Evolutionary conservation across 2,113 vertebrate species (phyloP).

Genomic region (Eubucco bourcierii): DNA sequence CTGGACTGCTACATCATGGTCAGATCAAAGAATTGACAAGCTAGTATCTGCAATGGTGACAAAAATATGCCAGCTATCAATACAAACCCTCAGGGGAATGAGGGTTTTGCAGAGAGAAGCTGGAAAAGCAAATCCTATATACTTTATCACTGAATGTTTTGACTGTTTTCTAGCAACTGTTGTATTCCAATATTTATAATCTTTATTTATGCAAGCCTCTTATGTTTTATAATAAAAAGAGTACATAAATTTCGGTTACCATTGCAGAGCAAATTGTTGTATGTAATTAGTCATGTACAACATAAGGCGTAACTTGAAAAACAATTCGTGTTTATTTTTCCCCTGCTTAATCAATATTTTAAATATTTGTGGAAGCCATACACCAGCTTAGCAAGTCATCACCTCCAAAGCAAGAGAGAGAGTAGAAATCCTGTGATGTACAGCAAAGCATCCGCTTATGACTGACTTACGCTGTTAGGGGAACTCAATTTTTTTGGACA

Average conservation of each 20-base stretch:
- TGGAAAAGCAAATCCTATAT: conserved; percentile 8
- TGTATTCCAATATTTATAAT: conserved; percentile 64
- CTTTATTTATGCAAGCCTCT: conserved; percentile 57
- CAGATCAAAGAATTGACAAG: neutral
- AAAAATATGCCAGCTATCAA: neutral
- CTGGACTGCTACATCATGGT: neutral
- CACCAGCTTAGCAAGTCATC: conserved; percentile 40
- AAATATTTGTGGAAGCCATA: conserved; percentile 65
- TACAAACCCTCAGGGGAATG: neutral
- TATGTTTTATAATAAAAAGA: conserved; percentile 68
- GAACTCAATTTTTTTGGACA: neutral
- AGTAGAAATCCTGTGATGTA: neutral
- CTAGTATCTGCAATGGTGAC: neutral
- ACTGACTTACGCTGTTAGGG: neutral
- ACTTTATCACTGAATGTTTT: conserved; percentile 11
- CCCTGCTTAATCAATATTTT: conserved; percentile 70
- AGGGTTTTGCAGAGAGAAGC: neutral
- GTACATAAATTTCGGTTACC: conserved; percentile 67
- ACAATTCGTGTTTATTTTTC: conserved; percentile 65
- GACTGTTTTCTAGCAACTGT: conserved; percentile 57
- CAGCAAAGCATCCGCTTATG: neutral
- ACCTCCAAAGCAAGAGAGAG: neutral
- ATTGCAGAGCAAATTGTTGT: conserved; percentile 57
- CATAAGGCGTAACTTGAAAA: conserved; percentile 61
- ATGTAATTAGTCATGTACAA: conserved; percentile 70